Evolutionary conservation across 2,113 vertebrate genomes (phyloP).

Genomic region (Thryonomys swinderianus): DNA sequence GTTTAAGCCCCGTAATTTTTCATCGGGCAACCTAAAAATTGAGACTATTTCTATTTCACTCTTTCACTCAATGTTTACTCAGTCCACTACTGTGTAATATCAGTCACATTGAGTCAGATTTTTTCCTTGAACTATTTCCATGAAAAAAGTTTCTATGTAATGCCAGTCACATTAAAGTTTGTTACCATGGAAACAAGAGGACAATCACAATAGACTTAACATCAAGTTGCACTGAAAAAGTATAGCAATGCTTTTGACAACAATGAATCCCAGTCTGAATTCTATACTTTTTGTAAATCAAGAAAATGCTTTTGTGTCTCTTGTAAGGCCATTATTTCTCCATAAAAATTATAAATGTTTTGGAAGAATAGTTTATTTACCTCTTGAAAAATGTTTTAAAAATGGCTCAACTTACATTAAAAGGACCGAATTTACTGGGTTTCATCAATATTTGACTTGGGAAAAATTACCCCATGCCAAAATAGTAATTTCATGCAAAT

Average conservation of each 20-base stretch:
- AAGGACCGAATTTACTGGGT: constrained; percentile 44
- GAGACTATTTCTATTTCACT: constrained; percentile 53
- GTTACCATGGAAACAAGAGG: constrained; percentile 65
- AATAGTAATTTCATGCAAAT: constrained; percentile 66
- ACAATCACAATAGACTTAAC: constrained; percentile 55
- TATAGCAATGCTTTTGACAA: not conserved
- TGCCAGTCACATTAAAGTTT: constrained; percentile 54
- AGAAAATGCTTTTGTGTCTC: constrained; percentile 18
- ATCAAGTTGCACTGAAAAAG: constrained; percentile 43
- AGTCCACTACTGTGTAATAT: not conserved
- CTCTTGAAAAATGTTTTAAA: constrained; percentile 6
- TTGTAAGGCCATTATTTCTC: not conserved
- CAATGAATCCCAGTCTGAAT: not conserved
- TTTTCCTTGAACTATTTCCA: not conserved
- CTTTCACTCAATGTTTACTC: constrained; percentile 7
- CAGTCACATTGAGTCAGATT: not conserved
- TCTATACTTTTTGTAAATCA: constrained; percentile 48
- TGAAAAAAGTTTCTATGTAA: constrained; percentile 47
- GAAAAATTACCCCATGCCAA: constrained; percentile 19
- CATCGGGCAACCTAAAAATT: not conserved
- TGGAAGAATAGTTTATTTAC: constrained; percentile 36
- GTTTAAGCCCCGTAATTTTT: constrained; percentile 40
- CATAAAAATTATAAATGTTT: constrained; percentile 39
- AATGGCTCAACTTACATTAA: constrained; percentile 26
- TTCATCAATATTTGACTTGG: constrained; percentile 60